Conservation (phyloP, 2,888 invertebrate genomes). For the Spatulosminthurus flaviceps region DNA sequence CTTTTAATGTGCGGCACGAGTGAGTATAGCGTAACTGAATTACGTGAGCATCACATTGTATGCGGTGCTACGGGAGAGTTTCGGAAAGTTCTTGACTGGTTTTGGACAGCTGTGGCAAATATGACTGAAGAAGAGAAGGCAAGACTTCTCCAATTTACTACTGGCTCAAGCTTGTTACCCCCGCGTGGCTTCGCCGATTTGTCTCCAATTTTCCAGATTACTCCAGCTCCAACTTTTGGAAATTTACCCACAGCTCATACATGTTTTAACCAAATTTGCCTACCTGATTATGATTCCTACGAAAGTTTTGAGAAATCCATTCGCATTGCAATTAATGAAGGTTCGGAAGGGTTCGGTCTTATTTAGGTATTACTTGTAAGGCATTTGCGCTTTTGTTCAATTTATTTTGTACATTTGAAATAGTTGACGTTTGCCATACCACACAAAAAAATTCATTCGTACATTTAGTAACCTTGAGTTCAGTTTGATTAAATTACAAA, state of each 20-base stretch:
- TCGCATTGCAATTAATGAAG: constrained; percentile 91
- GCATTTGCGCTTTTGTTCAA: not conserved
- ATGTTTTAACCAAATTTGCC: constrained; percentile 92
- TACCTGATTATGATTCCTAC: constrained; percentile 93
- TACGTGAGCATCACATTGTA: constrained; percentile 87
- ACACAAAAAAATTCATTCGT: no score
- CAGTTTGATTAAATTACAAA: no score
- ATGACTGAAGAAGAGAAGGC: constrained; percentile 94
- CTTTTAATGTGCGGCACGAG: constrained; percentile 91
- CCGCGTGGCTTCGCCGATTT: constrained; percentile 90
- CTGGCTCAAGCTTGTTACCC: constrained; percentile 82
- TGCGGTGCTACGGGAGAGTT: constrained; percentile 79
- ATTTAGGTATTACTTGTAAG: constrained; percentile 67
- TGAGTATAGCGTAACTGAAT: constrained; percentile 88
- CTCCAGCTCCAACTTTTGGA: constrained; percentile 87
- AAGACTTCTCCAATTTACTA: constrained; percentile 88
- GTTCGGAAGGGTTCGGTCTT: constrained; percentile 91
- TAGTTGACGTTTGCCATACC: no score
- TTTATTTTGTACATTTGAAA: no score
- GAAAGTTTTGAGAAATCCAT: constrained; percentile 92
- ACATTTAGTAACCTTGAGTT: no score
- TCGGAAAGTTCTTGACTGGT: constrained; percentile 85
- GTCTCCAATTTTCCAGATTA: constrained; percentile 90
- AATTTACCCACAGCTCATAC: constrained; percentile 94
- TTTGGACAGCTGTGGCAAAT: constrained; percentile 88